A percentile compares a stretch with the other conserved stretches of the same genome.
phyloP scores from a whole-genome alignment of 1,140 invertebrate species.

The Bombus polaris region DNA sequence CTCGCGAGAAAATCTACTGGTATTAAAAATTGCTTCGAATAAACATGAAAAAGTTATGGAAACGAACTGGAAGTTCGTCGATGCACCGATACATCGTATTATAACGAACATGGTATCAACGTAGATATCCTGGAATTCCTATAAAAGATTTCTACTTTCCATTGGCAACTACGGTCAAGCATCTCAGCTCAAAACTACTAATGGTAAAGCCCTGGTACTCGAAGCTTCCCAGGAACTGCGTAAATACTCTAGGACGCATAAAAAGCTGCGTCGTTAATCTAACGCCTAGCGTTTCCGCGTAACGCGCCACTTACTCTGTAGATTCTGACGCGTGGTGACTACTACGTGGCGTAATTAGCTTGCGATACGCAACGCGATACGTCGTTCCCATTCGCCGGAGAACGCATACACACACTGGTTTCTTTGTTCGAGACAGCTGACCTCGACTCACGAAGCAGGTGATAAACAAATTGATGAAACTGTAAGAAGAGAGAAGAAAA shows the following conservation, averaged over 20 bases:
- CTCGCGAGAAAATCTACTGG: background rate
- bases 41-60: rapidly evolving
- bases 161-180: background rate
- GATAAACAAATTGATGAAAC: background rate
- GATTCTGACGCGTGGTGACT: background rate
- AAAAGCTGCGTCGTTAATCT: background rate
- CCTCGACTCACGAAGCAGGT: background rate
- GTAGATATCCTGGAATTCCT: too few relatives aligned
- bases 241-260: background rate
- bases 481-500: background rate
- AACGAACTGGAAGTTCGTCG: too few relatives aligned
- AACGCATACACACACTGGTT: background rate
- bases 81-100: too few relatives aligned
- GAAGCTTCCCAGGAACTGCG: background rate
- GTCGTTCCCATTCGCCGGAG: background rate
- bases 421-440: slow-evolving; percentile 4
- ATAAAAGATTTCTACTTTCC: background rate
- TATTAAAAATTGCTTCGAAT: background rate
- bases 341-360: slow-evolving; percentile 27
- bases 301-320: slow-evolving; percentile 1
- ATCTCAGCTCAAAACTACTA: background rate
- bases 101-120: too few relatives aligned
- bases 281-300: slow-evolving; percentile 3
- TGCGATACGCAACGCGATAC: slow-evolving; percentile 9
- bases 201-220: background rate